Evolutionary conservation across 2,888 invertebrate genomes (phyloP).

Genomic region (Amphipyra tragopoginis): DNA sequence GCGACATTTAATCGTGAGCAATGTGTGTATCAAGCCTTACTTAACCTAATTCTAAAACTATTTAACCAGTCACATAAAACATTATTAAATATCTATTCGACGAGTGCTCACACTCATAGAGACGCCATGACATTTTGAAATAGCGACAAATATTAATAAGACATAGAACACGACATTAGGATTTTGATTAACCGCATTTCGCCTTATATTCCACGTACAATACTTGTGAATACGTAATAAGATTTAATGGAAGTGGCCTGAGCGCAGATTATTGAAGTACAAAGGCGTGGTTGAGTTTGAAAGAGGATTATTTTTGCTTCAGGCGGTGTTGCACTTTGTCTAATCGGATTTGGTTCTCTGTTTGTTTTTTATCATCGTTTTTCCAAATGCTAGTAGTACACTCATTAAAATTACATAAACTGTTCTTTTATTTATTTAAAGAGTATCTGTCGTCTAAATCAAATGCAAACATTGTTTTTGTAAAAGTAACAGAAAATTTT

Average conservation of each 20-base stretch:
- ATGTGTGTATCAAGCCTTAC: neutral
- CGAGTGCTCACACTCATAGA: neutral
- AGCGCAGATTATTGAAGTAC: neutral
- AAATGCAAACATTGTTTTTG: no score
- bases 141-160: conserved; percentile 56
- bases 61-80: conserved; percentile 12
- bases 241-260: conserved; percentile 43
- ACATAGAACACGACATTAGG: conserved; percentile 48
- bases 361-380: no score
- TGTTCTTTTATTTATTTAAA: no score
- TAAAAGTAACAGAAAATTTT: no score
- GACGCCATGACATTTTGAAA: conserved; percentile 22
- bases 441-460: no score
- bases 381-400: no score
- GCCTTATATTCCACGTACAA: conserved; percentile 38
- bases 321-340: no score
- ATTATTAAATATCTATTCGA: conserved; percentile 24
- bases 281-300: neutral
- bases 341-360: no score
- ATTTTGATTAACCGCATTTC: conserved; percentile 63
- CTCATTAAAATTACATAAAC: no score
- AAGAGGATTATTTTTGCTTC: neutral
- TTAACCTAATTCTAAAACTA: conserved; percentile 12
- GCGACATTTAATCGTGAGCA: neutral
- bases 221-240: conserved; percentile 32